These are phyloP conservation scores for Drosophila pandora DNA, from an alignment of 1,140 invertebrate species.

Conservation along the genomic window DNA sequence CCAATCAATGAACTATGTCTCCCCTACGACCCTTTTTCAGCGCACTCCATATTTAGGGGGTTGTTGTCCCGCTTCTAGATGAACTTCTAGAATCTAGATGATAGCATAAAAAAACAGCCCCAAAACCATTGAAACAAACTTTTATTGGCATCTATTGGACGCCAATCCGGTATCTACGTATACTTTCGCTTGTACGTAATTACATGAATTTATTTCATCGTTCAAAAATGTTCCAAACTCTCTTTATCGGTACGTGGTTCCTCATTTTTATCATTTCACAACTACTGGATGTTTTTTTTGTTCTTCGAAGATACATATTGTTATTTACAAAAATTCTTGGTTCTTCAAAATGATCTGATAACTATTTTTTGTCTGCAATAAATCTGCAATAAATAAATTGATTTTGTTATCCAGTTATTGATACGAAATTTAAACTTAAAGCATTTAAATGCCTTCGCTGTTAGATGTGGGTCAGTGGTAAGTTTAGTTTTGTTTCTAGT, in stretches of 20 bases:
- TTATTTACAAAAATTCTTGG: slow-evolving; percentile 68
- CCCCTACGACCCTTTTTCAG: slow-evolving; percentile 16
- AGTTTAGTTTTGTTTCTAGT: slow-evolving; percentile 27
- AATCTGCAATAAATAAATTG: slow-evolving; percentile 21
- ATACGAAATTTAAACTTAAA: slow-evolving; percentile 34
- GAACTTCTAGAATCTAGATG: background rate
- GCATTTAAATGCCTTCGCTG: slow-evolving; percentile 25
- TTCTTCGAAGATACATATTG: slow-evolving; percentile 27
- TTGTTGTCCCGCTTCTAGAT: slow-evolving; percentile 16
- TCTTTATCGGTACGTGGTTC: slow-evolving; percentile 34
- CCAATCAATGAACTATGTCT: slow-evolving; percentile 73
- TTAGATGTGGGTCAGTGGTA: slow-evolving; percentile 42
- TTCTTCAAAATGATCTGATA: slow-evolving; percentile 45
- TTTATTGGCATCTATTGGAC: slow-evolving; percentile 62
- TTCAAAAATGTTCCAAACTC: slow-evolving; percentile 49
- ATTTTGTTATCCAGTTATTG: slow-evolving; percentile 33
- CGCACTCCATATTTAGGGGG: slow-evolving; percentile 4
- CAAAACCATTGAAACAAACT: slow-evolving; percentile 59
- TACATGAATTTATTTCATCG: slow-evolving; percentile 73
- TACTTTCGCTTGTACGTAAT: slow-evolving; percentile 59
- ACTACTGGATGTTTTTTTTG: slow-evolving; percentile 56
- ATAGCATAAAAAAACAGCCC: slow-evolving; percentile 5
- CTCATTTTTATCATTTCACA: slow-evolving; percentile 48
- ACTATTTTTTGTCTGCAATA: slow-evolving; percentile 13
- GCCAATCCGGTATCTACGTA: slow-evolving; percentile 50